phyloP scores from a whole-genome alignment of 2,797 vertebrate species.

The Phyllotis vaccarum region DNA sequence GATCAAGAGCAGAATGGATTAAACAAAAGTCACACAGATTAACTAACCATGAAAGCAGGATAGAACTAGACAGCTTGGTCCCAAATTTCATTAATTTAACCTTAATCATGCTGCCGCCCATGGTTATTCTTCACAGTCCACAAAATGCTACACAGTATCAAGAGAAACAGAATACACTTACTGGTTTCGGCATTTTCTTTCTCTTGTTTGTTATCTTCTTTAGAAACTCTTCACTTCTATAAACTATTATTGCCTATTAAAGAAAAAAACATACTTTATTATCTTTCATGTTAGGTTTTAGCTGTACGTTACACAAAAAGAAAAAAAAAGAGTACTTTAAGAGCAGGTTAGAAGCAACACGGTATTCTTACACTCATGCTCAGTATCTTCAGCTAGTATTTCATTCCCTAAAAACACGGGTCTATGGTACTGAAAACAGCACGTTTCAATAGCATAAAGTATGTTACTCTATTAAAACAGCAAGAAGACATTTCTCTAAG shows the following conservation, averaged over 20 bases:
- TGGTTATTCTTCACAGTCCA: not conserved
- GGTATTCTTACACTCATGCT: not conserved
- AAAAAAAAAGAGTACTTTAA: conserved; percentile 47
- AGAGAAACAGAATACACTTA: conserved; percentile 87
- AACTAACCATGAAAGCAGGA: conserved; percentile 21
- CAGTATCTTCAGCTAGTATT: conserved; percentile 20
- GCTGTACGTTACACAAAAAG: not conserved
- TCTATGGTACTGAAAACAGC: conserved; percentile 41
- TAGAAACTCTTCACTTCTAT: conserved; percentile 74
- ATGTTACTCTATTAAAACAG: not conserved
- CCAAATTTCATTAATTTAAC: not conserved
- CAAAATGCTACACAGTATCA: not conserved
- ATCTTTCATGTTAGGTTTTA: conserved; percentile 36
- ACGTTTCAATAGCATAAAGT: not conserved
- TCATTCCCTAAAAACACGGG: conserved; percentile 41
- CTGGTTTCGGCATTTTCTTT: conserved; percentile 95
- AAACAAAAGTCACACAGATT: conserved; percentile 32
- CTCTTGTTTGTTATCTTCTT: conserved; percentile 85
- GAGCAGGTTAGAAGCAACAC: conserved; percentile 35
- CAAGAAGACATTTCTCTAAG: not conserved
- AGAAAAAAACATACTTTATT: conserved; percentile 64
- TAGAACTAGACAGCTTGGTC: not conserved
- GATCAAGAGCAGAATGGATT: conserved; percentile 19
- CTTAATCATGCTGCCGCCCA: not conserved
- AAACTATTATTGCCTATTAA: conserved; percentile 80